These are phyloP conservation scores for Dunckerocampus dactyliophorus DNA, from an alignment of 2,113 vertebrate species.

Conservation along the genomic window DNA sequence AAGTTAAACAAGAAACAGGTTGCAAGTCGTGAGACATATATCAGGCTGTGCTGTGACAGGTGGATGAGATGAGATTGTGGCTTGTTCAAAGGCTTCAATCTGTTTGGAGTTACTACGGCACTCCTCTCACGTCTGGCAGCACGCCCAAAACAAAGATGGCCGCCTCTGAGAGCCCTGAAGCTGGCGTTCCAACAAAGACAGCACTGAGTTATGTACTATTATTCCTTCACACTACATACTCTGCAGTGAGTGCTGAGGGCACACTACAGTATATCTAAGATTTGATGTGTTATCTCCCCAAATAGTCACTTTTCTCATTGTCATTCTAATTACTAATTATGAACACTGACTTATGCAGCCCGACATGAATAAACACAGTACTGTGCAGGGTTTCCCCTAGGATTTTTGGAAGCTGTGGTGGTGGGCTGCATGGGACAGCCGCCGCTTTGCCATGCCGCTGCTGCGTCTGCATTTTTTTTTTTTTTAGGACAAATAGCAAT, in stretches of 20 bases:
- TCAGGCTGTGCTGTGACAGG: slow-evolving; percentile 19
- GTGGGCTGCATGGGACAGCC: no score
- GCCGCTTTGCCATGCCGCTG: no score
- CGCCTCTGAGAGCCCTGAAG: slow-evolving; percentile 10
- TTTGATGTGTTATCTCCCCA: no score
- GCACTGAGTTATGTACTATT: neutral
- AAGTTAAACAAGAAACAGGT: neutral
- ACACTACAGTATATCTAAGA: no score
- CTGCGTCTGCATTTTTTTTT: no score
- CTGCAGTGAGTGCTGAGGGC: neutral
- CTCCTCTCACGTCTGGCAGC: slow-evolving; percentile 30
- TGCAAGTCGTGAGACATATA: neutral
- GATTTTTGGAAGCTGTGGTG: no score
- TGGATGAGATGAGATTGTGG: slow-evolving; percentile 27
- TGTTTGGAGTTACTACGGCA: slow-evolving; percentile 30
- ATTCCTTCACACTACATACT: slow-evolving; percentile 4
- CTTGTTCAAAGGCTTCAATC: slow-evolving; percentile 42
- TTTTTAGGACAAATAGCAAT: no score
- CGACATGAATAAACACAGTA: no score
- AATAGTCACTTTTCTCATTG: no score
- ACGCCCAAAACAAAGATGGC: slow-evolving; percentile 39
- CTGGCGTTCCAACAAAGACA: slow-evolving; percentile 19
- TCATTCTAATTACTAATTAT: no score
- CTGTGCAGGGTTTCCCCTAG: no score
- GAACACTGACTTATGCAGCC: no score